Evolutionary conservation across 2,797 vertebrate genomes (phyloP).

Genomic region (Pygocentrus nattereri): DNA sequence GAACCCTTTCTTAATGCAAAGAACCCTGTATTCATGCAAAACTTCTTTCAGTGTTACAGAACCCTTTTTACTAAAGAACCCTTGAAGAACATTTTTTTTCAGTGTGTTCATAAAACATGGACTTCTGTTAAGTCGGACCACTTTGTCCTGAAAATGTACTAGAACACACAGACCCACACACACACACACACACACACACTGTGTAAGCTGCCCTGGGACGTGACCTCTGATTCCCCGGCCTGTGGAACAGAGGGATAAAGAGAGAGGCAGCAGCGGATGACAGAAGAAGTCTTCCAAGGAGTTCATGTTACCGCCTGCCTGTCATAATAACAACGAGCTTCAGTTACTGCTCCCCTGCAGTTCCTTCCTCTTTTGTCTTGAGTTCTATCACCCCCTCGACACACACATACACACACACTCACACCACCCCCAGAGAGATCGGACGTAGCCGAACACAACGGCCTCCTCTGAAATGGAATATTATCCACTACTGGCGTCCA

Average conservation of each 20-base stretch:
- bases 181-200: conserved; percentile 34
- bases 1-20: too few species aligned
- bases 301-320: conserved; percentile 52
- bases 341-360: conserved; percentile 52
- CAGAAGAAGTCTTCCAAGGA: conserved; percentile 54
- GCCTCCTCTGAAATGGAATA: conserved; percentile 45
- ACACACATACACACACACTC: conserved; percentile 42
- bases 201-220: conserved; percentile 46
- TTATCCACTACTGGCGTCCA: conserved; percentile 29
- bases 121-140: too few species aligned
- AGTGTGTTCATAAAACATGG: too few species aligned
- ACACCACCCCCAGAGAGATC: conserved; percentile 45
- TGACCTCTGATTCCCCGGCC: conserved; percentile 45
- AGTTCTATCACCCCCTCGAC: conserved; percentile 47
- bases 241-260: conserved; percentile 50
- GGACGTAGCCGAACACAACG: conserved; percentile 46
- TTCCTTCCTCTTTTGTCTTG: conserved; percentile 55
- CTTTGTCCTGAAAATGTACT: background rate
- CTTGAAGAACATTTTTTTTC: too few species aligned
- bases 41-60: too few species aligned
- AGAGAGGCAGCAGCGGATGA: conserved; percentile 45
- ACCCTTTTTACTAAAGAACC: too few species aligned
- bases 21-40: too few species aligned
- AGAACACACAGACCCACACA: conserved; percentile 22
- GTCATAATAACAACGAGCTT: conserved; percentile 55